These are phyloP conservation scores for Osmerus eperlanus DNA, from an alignment of 2,113 vertebrate species.

Conservation along the genomic window DNA sequence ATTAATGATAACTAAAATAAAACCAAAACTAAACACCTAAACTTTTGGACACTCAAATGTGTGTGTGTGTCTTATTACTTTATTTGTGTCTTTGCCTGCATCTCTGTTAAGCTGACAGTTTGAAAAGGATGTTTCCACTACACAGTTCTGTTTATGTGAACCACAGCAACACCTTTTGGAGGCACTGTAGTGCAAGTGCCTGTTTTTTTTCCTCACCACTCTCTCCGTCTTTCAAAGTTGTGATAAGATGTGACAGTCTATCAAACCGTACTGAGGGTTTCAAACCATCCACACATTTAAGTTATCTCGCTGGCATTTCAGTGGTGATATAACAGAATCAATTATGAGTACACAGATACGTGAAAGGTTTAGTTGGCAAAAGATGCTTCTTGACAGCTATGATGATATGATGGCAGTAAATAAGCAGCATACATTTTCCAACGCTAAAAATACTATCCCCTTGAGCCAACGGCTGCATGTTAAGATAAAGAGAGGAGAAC, in stretches of 20 bases:
- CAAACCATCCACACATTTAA: slow-evolving; percentile 53
- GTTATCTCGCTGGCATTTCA: slow-evolving; percentile 73
- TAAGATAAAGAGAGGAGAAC: slow-evolving; percentile 57
- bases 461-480: slow-evolving; percentile 60
- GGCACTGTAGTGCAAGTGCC: slow-evolving; percentile 52
- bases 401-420: slow-evolving; percentile 69
- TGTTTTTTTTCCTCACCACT: slow-evolving; percentile 38
- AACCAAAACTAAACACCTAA: no score
- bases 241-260: slow-evolving; percentile 74
- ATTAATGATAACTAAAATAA: no score
- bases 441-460: slow-evolving; percentile 66
- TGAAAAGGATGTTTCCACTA: slow-evolving; percentile 59
- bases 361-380: slow-evolving; percentile 67
- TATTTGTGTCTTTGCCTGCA: slow-evolving; percentile 40
- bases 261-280: slow-evolving; percentile 64
- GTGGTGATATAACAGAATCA: slow-evolving; percentile 73
- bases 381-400: slow-evolving; percentile 68
- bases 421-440: slow-evolving; percentile 55
- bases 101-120: slow-evolving; percentile 51
- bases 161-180: slow-evolving; percentile 62
- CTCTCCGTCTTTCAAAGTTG: slow-evolving; percentile 64
- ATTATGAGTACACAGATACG: slow-evolving; percentile 74
- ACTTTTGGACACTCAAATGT: no score
- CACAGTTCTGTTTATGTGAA: slow-evolving; percentile 52
- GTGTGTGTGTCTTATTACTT: slow-evolving; percentile 25